Conservation (phyloP, 2,113 vertebrate species). For the Chamaea fasciata region DNA sequence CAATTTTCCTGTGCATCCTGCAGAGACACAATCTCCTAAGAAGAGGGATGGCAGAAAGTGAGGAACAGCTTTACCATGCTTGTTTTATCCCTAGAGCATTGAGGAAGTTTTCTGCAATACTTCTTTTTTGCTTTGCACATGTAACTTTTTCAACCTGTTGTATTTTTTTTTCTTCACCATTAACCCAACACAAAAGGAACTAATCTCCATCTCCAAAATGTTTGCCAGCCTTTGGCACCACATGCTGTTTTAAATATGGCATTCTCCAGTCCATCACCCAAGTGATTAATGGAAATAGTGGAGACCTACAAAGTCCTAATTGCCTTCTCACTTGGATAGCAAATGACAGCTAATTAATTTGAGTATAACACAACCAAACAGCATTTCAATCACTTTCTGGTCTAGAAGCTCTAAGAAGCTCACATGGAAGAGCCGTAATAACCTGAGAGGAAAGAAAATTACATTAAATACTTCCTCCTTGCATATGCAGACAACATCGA, state of each 20-base stretch:
- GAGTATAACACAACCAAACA: neutral
- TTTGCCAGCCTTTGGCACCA: neutral
- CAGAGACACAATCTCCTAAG: neutral
- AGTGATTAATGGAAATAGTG: neutral
- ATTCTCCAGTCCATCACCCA: neutral
- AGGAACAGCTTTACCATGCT: neutral
- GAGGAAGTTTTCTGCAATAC: neutral
- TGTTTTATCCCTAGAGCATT: neutral
- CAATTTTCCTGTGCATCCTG: neutral
- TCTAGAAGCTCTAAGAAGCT: neutral
- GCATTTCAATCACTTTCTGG: neutral
- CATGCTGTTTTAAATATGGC: neutral
- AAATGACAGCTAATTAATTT: neutral
- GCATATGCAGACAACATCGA: accelerated
- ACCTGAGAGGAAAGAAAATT: neutral
- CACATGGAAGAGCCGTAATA: neutral
- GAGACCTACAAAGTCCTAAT: neutral
- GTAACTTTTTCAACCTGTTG: neutral
- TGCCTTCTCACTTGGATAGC: neutral
- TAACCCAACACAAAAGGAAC: neutral
- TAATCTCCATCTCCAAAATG: neutral
- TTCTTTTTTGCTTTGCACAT: neutral
- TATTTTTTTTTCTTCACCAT: neutral
- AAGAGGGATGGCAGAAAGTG: neutral
- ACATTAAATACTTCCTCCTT: neutral